phyloP scores from a whole-genome alignment of 2,113 vertebrate species.

The cattle (Bos taurus) region DNA sequence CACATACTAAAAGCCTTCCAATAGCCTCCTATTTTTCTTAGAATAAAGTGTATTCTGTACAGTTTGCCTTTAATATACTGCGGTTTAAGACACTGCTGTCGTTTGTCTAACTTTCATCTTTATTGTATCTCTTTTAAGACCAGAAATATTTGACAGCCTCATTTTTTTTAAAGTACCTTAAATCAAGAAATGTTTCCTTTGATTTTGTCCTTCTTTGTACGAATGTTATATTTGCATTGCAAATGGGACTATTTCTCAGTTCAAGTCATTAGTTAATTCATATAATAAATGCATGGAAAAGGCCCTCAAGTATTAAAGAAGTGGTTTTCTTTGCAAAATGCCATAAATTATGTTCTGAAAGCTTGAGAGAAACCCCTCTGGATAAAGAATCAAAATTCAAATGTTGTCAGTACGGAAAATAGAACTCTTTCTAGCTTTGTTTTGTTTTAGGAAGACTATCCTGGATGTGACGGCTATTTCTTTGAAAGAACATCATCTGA shows the following conservation, averaged over 20 bases:
- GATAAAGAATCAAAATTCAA: not conserved
- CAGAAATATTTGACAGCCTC: constrained; percentile 1
- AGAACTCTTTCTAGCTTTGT: not conserved
- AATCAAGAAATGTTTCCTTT: not conserved
- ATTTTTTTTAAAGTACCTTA: not conserved
- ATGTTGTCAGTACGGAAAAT: not conserved
- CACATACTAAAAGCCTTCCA: not conserved
- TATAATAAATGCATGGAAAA: not conserved
- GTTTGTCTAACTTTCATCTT: not conserved
- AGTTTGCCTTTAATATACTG: not conserved
- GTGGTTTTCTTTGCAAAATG: not conserved
- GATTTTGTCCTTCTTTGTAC: not conserved
- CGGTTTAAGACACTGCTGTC: not conserved
- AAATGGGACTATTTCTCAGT: constrained; percentile 21
- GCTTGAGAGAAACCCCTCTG: not conserved
- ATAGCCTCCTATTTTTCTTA: not conserved
- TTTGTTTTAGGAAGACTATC: not conserved
- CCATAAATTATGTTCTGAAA: not conserved
- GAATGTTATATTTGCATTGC: constrained; percentile 13
- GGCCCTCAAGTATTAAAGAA: not conserved
- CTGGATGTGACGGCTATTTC: not conserved
- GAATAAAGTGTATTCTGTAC: not conserved
- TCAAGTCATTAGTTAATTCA: not conserved
- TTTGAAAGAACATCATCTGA: not conserved
- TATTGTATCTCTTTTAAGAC: not conserved